phyloP scores from a whole-genome alignment of 2,888 invertebrate species.

The Cantharis lateralis region DNA sequence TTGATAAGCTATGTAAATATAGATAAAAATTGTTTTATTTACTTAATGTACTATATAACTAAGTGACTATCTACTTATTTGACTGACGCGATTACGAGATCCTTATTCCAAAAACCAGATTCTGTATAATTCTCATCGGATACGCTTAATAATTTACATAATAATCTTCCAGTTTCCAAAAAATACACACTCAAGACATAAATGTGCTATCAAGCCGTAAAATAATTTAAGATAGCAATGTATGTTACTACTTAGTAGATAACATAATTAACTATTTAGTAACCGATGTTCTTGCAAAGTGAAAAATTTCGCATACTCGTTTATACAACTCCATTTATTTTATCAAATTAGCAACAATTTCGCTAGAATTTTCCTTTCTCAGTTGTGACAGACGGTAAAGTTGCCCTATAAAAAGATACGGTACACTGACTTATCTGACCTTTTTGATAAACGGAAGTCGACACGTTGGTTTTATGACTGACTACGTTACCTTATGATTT shows the following conservation, averaged over 20 bases:
- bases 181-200: neutral
- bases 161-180: neutral
- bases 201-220: neutral
- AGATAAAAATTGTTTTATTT: neutral
- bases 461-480: neutral
- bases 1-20: neutral
- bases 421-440: neutral
- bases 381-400: neutral
- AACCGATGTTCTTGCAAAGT: neutral
- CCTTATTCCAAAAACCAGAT: neutral
- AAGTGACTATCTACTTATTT: neutral
- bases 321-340: neutral
- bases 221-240: neutral
- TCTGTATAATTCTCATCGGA: neutral
- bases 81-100: neutral
- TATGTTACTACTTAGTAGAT: neutral
- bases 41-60: neutral
- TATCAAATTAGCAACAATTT: neutral
- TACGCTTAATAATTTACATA: neutral
- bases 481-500: neutral
- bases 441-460: neutral
- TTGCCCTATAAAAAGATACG: neutral
- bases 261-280: neutral
- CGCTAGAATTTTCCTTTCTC: neutral
- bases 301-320: neutral